Evolutionary conservation across 2,888 invertebrate genomes (phyloP), one percentile per base, ranked within the genome.

Genomic region (Escarpia spicata): DNA sequence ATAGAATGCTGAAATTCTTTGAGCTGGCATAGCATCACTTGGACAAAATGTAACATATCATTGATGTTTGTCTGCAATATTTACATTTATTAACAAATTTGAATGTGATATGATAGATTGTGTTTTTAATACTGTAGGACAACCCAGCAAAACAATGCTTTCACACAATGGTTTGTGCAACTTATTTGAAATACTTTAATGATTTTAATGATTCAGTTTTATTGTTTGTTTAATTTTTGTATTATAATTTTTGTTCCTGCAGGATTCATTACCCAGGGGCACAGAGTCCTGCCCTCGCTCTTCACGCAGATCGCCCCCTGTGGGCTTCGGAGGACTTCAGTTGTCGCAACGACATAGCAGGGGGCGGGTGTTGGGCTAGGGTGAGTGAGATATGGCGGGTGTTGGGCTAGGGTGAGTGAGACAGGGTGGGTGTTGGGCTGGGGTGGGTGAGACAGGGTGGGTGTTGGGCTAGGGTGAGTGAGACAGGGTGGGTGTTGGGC

Each of bases 311-410:
- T 9, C 37, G 43, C 45, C 43, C 60, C 12, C 92, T 37, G 4
- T 75, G 90, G 90, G 92, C 90, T 10, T 92, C 92, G 4, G 92
- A 90, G 89, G 90, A 92, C 75, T 91, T 45, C 91, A 52, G 45
- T 26, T 45, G 31, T 44, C 31, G 19, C 19, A 43, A 52, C n/a
- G 58, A 91, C 52, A n/a, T 91, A 26, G 44, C 91, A 43, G 91
- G 45, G 52, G 45, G 45, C 12, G 91, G 91, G n/a, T 91, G 91
- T 45, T 91, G 91, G 91, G 91, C 91, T 26, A 10, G 91, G 44
- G 52, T 75, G n/a, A 75, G 75, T 75, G 75, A 75, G 26, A 75
- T 26, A 75, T n/a, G 75, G 2, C 26, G 4, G 75, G 26, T 75
- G 75, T 75, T 26, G 52, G 52, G 52, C 19, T 75, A 3, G 75